These are phyloP conservation scores for Pandemis cinnamomeana DNA, from an alignment of 2,888 invertebrate genomes.

Conservation along the genomic window DNA sequence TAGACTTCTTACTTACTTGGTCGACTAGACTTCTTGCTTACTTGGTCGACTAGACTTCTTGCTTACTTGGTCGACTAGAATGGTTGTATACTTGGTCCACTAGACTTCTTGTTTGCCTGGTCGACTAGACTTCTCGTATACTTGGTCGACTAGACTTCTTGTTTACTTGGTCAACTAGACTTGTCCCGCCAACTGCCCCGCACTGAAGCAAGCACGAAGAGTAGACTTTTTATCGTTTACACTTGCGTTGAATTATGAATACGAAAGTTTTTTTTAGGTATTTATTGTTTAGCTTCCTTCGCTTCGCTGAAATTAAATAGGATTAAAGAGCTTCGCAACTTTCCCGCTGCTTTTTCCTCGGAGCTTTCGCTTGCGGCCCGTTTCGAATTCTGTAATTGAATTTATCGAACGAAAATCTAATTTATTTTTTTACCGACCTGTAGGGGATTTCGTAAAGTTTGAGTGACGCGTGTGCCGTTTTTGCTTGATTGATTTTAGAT, in stretches of 20 bases:
- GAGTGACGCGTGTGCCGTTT: conserved; percentile 25
- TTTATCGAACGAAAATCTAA: conserved; percentile 40
- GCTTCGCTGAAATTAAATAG: conserved; percentile 38
- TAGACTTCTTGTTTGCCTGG: too few relatives aligned
- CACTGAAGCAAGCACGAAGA: conserved; percentile 12
- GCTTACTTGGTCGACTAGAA: too few relatives aligned
- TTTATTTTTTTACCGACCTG: conserved; percentile 35
- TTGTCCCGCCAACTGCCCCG: not conserved
- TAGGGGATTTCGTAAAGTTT: conserved; percentile 25
- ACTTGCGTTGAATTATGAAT: conserved; percentile 42
- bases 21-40: too few relatives aligned
- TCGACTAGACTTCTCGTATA: too few relatives aligned
- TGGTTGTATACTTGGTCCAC: too few relatives aligned
- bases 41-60: too few relatives aligned
- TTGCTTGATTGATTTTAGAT: conserved; percentile 10
- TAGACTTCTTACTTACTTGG: too few relatives aligned
- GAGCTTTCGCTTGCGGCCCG: conserved; percentile 27
- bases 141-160: too few relatives aligned
- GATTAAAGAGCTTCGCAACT: conserved; percentile 40
- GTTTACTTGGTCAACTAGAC: not conserved
- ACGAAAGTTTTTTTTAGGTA: conserved; percentile 42
- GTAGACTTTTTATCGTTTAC: conserved; percentile 42
- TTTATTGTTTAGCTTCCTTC: conserved; percentile 40
- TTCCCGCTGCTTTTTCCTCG: conserved; percentile 20
- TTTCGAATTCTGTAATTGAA: conserved; percentile 38